Evolutionary conservation across 2,888 invertebrate genomes (phyloP).

Genomic region (Linnaemya vulpina): DNA sequence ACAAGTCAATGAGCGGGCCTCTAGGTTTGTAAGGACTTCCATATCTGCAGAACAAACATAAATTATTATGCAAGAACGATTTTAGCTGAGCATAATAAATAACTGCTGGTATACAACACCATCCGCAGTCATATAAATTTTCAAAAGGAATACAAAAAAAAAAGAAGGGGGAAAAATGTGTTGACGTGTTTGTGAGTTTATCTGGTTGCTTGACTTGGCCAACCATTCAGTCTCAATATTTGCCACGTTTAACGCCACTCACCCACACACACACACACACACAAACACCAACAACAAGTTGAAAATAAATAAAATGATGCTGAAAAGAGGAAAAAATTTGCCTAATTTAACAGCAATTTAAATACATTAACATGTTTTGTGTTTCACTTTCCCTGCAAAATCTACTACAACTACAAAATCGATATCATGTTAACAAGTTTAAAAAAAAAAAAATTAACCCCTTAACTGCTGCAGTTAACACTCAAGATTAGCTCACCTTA

Average conservation of each 20-base stretch:
- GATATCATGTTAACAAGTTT: not conserved
- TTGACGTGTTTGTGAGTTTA: slow-evolving; percentile 27
- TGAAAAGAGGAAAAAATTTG: slow-evolving; percentile 51
- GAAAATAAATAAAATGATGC: slow-evolving; percentile 40
- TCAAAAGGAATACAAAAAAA: too few species aligned
- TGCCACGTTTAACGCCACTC: slow-evolving; percentile 33
- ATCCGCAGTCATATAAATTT: not conserved
- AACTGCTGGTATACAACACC: slow-evolving; percentile 8
- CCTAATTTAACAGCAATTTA: slow-evolving; percentile 57
- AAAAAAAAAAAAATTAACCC: too few species aligned
- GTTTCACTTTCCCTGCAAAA: slow-evolving; percentile 1
- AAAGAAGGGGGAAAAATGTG: too few species aligned
- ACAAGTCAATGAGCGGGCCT: not conserved
- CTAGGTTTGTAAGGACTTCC: not conserved
- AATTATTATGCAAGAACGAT: slow-evolving; percentile 35
- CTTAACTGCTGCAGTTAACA: too few species aligned
- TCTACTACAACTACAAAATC: not conserved
- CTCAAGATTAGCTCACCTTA: slow-evolving; percentile 86
- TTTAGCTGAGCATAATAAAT: slow-evolving; percentile 27
- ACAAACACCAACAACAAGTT: not conserved
- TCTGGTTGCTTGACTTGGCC: slow-evolving; percentile 46
- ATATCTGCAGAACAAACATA: slow-evolving; percentile 9
- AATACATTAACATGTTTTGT: slow-evolving; percentile 27
- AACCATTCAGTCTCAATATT: slow-evolving; percentile 57
- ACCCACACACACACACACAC: too few species aligned